Percentiles rank a stretch among this genome's conserved stretches.
phyloP scores from a whole-genome alignment of 2,888 invertebrate species.

The Apomyelois bistriatella region DNA sequence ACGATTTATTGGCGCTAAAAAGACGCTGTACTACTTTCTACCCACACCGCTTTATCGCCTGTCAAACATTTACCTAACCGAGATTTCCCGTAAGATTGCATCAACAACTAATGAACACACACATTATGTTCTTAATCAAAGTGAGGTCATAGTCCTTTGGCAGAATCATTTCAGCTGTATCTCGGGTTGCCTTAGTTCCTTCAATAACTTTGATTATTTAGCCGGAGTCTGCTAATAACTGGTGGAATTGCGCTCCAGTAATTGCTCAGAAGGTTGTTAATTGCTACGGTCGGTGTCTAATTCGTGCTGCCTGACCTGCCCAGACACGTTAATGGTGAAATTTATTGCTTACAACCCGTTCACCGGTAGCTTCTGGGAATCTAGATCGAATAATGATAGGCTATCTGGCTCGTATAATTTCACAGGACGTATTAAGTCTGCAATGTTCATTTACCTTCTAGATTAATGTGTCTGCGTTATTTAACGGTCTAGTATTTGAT shows the following conservation, averaged over 20 bases:
- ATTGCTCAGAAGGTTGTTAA: slow-evolving; percentile 65
- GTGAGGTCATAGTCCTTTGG: slow-evolving; percentile 28
- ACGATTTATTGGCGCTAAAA: slow-evolving; percentile 43
- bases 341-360: slow-evolving; percentile 38
- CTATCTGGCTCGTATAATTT: slow-evolving; percentile 23
- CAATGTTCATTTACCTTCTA: slow-evolving; percentile 10
- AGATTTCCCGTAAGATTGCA: slow-evolving; percentile 48
- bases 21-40: slow-evolving; percentile 53
- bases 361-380: slow-evolving; percentile 35
- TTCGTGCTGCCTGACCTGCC: slow-evolving; percentile 37
- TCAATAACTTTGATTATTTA: slow-evolving; percentile 46
- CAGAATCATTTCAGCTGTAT: slow-evolving; percentile 21
- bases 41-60: slow-evolving; percentile 51
- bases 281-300: slow-evolving; percentile 47
- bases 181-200: slow-evolving; percentile 21
- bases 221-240: slow-evolving; percentile 52
- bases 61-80: slow-evolving; percentile 63
- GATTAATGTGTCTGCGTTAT: slow-evolving; percentile 1
- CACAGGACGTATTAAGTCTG: slow-evolving; percentile 17
- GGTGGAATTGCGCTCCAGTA: slow-evolving; percentile 46
- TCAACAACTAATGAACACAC: slow-evolving; percentile 32
- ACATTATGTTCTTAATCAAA: slow-evolving; percentile 32
- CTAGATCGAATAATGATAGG: slow-evolving; percentile 39
- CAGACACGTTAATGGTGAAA: slow-evolving; percentile 46
- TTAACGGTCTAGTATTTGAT: not conserved